phyloP scores from a whole-genome alignment of 2,888 invertebrate species.

The Plutella xylostella region DNA sequence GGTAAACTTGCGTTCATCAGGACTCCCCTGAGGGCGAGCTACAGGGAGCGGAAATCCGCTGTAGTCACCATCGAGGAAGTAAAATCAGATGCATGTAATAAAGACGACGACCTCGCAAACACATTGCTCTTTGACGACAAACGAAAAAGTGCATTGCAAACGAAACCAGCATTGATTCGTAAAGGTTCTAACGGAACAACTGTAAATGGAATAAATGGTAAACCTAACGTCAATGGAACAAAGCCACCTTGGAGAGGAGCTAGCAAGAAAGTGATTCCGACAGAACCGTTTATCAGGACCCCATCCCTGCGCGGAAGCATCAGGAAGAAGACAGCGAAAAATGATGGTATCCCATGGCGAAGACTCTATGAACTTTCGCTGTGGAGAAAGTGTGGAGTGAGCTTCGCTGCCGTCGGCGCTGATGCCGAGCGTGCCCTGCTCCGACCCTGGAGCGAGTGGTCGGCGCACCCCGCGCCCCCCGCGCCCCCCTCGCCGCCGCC shows the following conservation, averaged over 20 bases:
- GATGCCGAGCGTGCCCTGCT: conserved; percentile 51
- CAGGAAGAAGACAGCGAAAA: conserved; percentile 46
- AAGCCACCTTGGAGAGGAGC: conserved; percentile 63
- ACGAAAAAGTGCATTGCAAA: conserved; percentile 34
- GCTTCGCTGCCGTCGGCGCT: conserved; percentile 50
- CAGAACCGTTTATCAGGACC: conserved; percentile 45
- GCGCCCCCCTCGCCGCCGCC: conserved; percentile 28
- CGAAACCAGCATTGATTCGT: conserved; percentile 37
- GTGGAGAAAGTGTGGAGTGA: conserved; percentile 63
- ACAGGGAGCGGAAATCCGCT: conserved; percentile 52
- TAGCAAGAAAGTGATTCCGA: conserved; percentile 39
- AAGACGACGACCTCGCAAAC: conserved; percentile 47
- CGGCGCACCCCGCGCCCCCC: conserved; percentile 40
- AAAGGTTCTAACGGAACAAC: conserved; percentile 40
- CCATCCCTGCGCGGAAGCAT: conserved; percentile 56
- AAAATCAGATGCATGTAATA: conserved; percentile 50
- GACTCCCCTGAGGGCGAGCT: conserved; percentile 50
- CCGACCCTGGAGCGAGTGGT: conserved; percentile 51
- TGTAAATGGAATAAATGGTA: conserved; percentile 34
- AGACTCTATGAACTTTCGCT: conserved; percentile 68
- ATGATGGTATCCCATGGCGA: conserved; percentile 63
- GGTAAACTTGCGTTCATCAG: conserved; percentile 43
- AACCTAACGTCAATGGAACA: conserved; percentile 33
- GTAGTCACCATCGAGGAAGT: conserved; percentile 64
- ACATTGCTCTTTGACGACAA: conserved; percentile 51